A percentile compares a stretch with the other conserved stretches of the same genome.
phyloP scores from a whole-genome alignment of 2,113 vertebrate genomes.

The Glaucidium brasilianum region DNA sequence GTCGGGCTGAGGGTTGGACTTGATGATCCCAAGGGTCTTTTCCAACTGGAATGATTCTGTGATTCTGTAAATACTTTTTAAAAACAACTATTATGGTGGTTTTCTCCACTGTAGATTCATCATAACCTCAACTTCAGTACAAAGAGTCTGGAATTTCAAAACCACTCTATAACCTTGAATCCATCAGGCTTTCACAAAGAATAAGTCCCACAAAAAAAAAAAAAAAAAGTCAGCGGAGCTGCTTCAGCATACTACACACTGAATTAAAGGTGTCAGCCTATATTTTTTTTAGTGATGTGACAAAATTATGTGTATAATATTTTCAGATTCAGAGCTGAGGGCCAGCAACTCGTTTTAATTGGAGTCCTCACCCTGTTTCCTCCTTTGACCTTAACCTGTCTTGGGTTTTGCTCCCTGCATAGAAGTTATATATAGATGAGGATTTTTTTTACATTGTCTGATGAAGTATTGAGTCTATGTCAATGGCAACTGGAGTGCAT shows the following conservation, averaged over 20 bases:
- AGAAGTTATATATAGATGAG: not conserved
- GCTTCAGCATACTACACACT: not conserved
- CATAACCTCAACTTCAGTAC: not conserved
- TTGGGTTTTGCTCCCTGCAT: not conserved
- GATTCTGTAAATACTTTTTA: not conserved
- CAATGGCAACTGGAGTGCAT: too few species aligned
- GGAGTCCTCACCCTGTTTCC: not conserved
- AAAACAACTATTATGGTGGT: not conserved
- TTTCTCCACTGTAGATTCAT: not conserved
- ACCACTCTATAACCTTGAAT: not conserved
- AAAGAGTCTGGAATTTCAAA: not conserved
- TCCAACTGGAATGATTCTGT: too few species aligned
- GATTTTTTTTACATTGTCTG: not conserved
- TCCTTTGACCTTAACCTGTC: not conserved
- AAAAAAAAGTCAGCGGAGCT: not conserved
- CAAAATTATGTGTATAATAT: not conserved
- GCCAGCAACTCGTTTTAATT: not conserved
- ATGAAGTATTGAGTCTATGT: not conserved
- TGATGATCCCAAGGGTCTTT: too few species aligned
- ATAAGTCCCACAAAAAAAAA: not conserved
- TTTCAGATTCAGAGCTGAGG: not conserved
- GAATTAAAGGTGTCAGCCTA: slow-evolving; percentile 2
- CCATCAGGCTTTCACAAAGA: not conserved
- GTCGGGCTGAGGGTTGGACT: too few species aligned
- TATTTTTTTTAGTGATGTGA: not conserved